These are phyloP conservation scores for Melanostoma mellinum DNA, from an alignment of 2,888 invertebrate species.

Conservation along the genomic window DNA sequence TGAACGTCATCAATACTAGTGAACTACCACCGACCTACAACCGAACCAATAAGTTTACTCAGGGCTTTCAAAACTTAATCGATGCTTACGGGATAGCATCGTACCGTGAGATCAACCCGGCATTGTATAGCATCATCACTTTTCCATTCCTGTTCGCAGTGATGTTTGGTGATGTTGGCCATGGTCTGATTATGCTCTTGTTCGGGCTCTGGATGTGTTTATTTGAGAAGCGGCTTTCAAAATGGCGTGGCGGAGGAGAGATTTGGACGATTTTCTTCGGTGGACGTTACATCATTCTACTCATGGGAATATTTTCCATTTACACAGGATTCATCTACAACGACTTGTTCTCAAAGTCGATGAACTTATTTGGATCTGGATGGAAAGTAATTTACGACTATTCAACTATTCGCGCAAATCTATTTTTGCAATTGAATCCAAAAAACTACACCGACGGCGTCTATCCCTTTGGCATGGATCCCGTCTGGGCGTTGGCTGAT, in stretches of 20 bases:
- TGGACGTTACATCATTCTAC: slow-evolving; percentile 96
- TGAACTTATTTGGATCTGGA: slow-evolving; percentile 95
- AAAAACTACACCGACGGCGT: slow-evolving; percentile 82
- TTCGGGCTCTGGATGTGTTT: slow-evolving; percentile 92
- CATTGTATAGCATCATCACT: slow-evolving; percentile 92
- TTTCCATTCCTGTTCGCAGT: slow-evolving; percentile 97
- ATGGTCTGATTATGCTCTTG: slow-evolving; percentile 91
- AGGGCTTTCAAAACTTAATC: slow-evolving; percentile 90
- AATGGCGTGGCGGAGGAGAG: slow-evolving; percentile 87
- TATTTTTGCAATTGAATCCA: slow-evolving; percentile 85
- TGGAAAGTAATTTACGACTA: slow-evolving; percentile 87
- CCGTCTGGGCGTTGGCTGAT: slow-evolving; percentile 87
- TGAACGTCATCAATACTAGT: slow-evolving; percentile 85
- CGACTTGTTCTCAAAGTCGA: slow-evolving; percentile 95
- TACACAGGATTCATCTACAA: slow-evolving; percentile 99
- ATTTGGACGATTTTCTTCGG: slow-evolving; percentile 98
- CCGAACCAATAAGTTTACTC: slow-evolving; percentile 94
- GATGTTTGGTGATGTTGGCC: slow-evolving; percentile 98
- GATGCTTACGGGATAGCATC: slow-evolving; percentile 96
- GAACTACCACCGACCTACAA: slow-evolving; percentile 92
- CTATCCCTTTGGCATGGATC: slow-evolving; percentile 91
- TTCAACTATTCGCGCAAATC: slow-evolving; percentile 81
- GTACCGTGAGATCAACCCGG: slow-evolving; percentile 96
- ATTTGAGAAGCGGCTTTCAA: slow-evolving; percentile 88
- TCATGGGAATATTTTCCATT: slow-evolving; percentile 98